Evolutionary conservation across 2,888 invertebrate species (phyloP), one percentile per base, ranked within the genome.

Genomic region (Cephus pulcher): DNA sequence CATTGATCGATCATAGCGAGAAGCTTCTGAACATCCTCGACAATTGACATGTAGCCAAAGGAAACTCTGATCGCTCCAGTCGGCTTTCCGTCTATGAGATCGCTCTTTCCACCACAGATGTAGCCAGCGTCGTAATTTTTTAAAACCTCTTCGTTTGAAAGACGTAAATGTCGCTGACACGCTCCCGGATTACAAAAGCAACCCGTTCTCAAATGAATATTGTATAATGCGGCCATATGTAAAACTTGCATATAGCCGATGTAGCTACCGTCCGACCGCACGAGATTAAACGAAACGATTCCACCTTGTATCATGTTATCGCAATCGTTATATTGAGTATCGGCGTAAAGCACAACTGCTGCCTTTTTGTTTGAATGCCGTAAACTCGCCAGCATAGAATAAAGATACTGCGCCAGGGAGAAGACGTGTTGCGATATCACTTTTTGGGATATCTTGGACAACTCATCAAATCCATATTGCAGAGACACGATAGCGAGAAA

Each of bases 161-260:
- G 92, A 11, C 93, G 91, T 74, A 99, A 92, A 88, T 96, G 96
- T 75, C 95, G 92, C 90, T 98, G 97, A 89, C 99, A 99, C 2
- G 98, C 96, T 23, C 99, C 99, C 1, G 98, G 96, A 92, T 99
- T 99, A 91, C 99, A 99, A 90, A 98, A 98, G 90, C 99, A 99
- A 0, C 99, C 99, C 1, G 98, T 98, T 82, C 99, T 94, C 70
- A 99, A 91, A 84, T 96, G 95, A 76, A 99, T 96, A 85, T 96
- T 95, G 89, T 97, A 96, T 76, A 98, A 92, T 84, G 97, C 95
- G 0, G 98, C 96, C 93, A 99, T 95, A 88, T 97, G 96, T 87
- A 97, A 95, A 80, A 98, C 96, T 94, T 98, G 98, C 80, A 96
- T 94, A 93, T 96, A 99, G 76, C 99, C 99, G 85, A 98, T 94